Conservation (phyloP, 1,140 invertebrate species). For the Heliconius eleuchia region DNA sequence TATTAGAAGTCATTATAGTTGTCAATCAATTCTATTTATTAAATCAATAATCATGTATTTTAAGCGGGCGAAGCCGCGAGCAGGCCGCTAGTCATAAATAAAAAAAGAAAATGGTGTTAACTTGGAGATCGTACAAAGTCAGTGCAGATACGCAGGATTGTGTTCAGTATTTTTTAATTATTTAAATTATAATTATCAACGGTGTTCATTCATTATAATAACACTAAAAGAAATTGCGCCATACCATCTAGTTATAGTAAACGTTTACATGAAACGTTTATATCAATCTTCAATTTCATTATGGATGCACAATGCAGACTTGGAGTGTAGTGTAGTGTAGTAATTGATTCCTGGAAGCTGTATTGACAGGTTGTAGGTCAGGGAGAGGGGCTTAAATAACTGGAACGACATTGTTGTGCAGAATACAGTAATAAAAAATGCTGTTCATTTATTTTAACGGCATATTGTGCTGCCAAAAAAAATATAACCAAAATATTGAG, state of each 20-base stretch:
- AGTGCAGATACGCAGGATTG: no score
- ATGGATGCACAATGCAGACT: slow-evolving; percentile 13
- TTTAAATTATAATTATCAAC: background rate
- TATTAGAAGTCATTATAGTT: no score
- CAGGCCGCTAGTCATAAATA: no score
- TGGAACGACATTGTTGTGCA: slow-evolving; percentile 1
- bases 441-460: background rate
- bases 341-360: slow-evolving; percentile 15
- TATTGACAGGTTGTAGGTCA: slow-evolving; percentile 15
- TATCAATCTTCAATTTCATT: slow-evolving; percentile 19
- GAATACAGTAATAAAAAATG: slow-evolving; percentile 1
- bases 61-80: no score
- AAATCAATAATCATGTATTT: no score
- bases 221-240: background rate
- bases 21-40: no score
- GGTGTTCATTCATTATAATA: background rate
- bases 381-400: slow-evolving; percentile 11
- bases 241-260: background rate
- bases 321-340: slow-evolving; percentile 11
- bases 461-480: background rate
- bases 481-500: background rate
- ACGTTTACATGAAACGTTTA: background rate
- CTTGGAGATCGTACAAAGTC: no score
- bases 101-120: no score
- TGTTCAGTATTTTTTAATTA: no score